Evolutionary conservation across 35 echinoderm and acorn worm genomes (phyloP), one percentile per base, ranked within the genome.

Genomic region (Anneissia japonica): DNA sequence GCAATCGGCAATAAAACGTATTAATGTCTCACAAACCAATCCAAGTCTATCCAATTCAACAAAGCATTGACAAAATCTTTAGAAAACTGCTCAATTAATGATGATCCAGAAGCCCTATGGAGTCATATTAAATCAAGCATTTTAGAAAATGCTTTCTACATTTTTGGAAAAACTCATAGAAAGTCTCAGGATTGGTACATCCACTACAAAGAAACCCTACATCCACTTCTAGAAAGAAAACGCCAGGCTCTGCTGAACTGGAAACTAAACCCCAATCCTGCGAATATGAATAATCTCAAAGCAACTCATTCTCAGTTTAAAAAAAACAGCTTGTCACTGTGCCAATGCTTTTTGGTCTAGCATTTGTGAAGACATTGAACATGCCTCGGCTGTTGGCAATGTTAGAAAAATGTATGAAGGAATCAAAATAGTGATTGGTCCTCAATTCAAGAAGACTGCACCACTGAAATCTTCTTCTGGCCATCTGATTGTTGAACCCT

Each of bases 51-150:
- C 5, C 1, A 9, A 2, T 78, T 36, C 35, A 76, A 86, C 73
- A 79, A 4, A 77, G 73, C 84, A n/a, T 17, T 86, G 23, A n/a
- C n/a, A 4, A 35, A 29, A 74, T 73, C 35, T 86, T 77, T 32
- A 32, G 84, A 4, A 4, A 45, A 45, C 75, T 77, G 35, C 35
- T 46, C 76, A 33, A 13, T 32, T 39, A 2, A 35, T 26, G 36
- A 72, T 1, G 33, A 40, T 34, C 30, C 38, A 12, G 85, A 86
- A 21, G 85, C n/a, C n/a, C n/a, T n/a, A n/a, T n/a, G n/a, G n/a
- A n/a, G n/a, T n/a, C n/a, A n/a, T n/a, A n/a, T n/a, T n/a, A n/a
- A n/a, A n/a, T n/a, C n/a, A n/a, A n/a, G n/a, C n/a, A n/a, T n/a
- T n/a, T n/a, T n/a, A n/a, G n/a, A n/a, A n/a, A n/a, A n/a, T n/a